Base-by-base conservation (phyloP, 2,888 invertebrate species). In the Thecophora atra region DNA sequence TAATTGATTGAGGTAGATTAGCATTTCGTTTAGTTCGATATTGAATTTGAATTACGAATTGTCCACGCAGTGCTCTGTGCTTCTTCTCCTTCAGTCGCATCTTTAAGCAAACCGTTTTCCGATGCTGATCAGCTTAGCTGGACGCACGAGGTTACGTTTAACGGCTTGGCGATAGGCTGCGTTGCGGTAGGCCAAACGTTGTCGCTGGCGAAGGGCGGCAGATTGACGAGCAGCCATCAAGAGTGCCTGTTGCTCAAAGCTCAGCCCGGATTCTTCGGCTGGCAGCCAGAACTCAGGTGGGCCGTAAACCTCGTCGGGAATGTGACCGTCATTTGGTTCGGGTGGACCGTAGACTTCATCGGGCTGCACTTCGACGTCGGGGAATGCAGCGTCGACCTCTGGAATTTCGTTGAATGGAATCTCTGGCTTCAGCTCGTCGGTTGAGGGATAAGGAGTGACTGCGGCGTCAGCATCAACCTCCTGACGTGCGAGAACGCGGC, bases 381-480 rank as follows among this genome's bases (percentile, higher is more conserved):
- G 58, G 26, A 58, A 58, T 13, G 19, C 58, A 17, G 65, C 47
- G 26, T 24, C 21, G n/a, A 44, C 64, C 13, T 64, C 47, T 6
- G 74, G 78, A 7, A 77, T 77, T 71, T 83, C 83, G 37, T 84
- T 79, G 72, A 83, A 83, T 6, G 83, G 83, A 26, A 84, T 78
- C 72, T 82, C 82, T 8, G 83, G 83, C 42, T 83, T 83, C 6
- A 83, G 75, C 62, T 83, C 84, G 47, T 82, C 83, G 3, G 84
- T 83, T 4, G 78, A 75, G 21, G 83, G 83, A 76, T 83, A 83
- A 5, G 83, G 83, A 2, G 84, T 83, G 11, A 83, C 84, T 1
- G 76, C 77, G 21, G 54, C 54, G 1, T 80, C 78, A 0, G 78
- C 82, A 56, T 76, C 75, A 6, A 64, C 0, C 74, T 83, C 82